Percentiles rank a stretch among this genome's conserved stretches.
Evolutionary conservation across 2,113 vertebrate genomes (phyloP).

Genomic region (Scytalopus superciliaris): DNA sequence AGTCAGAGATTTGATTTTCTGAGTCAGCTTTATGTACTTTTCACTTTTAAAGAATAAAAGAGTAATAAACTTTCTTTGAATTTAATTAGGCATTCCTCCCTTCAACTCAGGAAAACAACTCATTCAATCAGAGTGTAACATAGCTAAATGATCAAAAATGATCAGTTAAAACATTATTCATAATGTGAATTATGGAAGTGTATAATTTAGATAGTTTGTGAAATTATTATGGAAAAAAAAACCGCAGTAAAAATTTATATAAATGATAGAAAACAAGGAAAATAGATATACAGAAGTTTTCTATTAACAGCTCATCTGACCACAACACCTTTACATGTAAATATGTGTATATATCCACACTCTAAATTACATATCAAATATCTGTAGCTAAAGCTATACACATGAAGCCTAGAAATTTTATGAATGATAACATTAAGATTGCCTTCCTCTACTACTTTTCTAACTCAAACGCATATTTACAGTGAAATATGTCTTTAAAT

Average conservation of each 20-base stretch:
- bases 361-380: not conserved
- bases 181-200: not conserved
- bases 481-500: not conserved
- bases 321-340: not conserved
- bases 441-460: not conserved
- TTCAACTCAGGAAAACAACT: not conserved
- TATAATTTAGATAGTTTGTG: not conserved
- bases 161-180: not conserved
- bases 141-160: not conserved
- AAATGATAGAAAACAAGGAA: not conserved
- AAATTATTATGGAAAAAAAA: not conserved
- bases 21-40: not conserved
- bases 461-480: not conserved
- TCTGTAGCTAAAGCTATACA: not conserved
- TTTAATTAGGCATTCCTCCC: not conserved
- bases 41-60: not conserved
- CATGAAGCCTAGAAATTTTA: not conserved
- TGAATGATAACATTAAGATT: not conserved
- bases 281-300: not conserved
- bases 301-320: not conserved
- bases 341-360: not conserved
- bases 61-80: not conserved
- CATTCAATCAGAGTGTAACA: not conserved
- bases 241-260: rapidly evolving
- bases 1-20: not conserved